phyloP scores from a whole-genome alignment of 2,797 vertebrate species.

The Silurus lanzhouensis region DNA sequence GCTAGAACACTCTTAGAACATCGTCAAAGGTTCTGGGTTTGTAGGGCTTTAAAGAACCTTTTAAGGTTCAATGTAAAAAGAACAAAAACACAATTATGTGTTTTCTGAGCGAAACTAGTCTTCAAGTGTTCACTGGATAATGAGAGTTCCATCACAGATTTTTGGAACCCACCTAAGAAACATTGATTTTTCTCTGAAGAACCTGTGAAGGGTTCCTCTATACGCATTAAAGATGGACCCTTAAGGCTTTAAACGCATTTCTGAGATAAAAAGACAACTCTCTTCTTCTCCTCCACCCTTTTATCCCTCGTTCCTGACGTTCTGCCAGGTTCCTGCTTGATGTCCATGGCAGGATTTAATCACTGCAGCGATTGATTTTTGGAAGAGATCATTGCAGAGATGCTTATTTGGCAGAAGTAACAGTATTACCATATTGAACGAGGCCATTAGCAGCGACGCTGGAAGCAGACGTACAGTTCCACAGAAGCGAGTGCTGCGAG shows the following conservation, averaged over 20 bases:
- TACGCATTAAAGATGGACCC: background rate
- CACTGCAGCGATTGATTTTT: constrained; percentile 8
- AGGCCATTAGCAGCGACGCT: background rate
- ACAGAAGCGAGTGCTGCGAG: background rate
- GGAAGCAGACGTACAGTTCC: background rate
- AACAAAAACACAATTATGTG: background rate
- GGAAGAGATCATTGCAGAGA: background rate
- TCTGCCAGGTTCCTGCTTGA: background rate
- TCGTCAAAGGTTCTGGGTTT: background rate
- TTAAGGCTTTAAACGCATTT: background rate
- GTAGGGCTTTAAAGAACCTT: background rate
- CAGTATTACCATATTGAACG: constrained; percentile 2
- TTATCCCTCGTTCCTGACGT: background rate
- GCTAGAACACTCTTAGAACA: too few species aligned
- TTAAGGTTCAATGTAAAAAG: background rate
- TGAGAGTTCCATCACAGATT: background rate
- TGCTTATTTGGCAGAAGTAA: constrained; percentile 25
- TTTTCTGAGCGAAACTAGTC: background rate
- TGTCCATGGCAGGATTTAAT: constrained; percentile 24
- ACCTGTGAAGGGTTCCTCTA: background rate
- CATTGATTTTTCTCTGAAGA: background rate
- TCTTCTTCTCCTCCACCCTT: background rate
- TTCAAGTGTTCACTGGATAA: background rate
- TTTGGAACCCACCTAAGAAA: background rate
- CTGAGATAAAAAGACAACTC: background rate